Base-by-base conservation (phyloP, 2,888 invertebrate species). In the Agonum fuliginosum region DNA sequence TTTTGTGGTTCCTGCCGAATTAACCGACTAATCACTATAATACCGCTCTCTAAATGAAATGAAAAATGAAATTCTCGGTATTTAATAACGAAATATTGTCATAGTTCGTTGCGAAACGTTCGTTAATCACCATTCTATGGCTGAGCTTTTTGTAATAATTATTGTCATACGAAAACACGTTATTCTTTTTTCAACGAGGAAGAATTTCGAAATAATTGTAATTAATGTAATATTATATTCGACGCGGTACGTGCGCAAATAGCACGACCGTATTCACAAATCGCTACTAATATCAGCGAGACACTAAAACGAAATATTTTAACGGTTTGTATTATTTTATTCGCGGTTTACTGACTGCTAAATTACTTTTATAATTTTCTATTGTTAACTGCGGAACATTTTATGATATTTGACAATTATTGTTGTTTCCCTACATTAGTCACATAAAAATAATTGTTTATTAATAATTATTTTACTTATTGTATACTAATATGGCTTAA, bases 21-120 rank as follows among this genome's bases (percentile, higher is more conserved):
- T 67, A 67, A n/a, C 12, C 43, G 5, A 17, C 37, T 67, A 67
- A 67, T 67, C 22, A 67, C 67, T 19, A 67, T 67, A 67, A 67
- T 67, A 43, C 22, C 22, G n/a, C 17, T 10, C 30, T 62, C 10
- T 20, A 48, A 58, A 30, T 30, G 58, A 58, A 30, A 22, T 22
- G 22, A 67, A 37, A 67, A 20, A 67, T 41, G 20, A 41, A 65
- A 65, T 34, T 65, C 37, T 17, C 14, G 19, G 65, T 65, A 65
- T 65, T 65, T 65, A 65, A 65, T 37, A 65, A 37, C 65, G 65
- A 65, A 65, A 65, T 65, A 65, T 65, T 37, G 67, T 67, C 67
- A 67, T 27, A 54, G 22, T 22, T 14, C 41, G 67, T 67, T 67
- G 67, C 24, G 67, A 67, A 67, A 67, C 37, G 37, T 30, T 37